These are phyloP conservation scores for Drosophila repleta DNA, from an alignment of 1,140 invertebrate species.

Conservation along the genomic window DNA sequence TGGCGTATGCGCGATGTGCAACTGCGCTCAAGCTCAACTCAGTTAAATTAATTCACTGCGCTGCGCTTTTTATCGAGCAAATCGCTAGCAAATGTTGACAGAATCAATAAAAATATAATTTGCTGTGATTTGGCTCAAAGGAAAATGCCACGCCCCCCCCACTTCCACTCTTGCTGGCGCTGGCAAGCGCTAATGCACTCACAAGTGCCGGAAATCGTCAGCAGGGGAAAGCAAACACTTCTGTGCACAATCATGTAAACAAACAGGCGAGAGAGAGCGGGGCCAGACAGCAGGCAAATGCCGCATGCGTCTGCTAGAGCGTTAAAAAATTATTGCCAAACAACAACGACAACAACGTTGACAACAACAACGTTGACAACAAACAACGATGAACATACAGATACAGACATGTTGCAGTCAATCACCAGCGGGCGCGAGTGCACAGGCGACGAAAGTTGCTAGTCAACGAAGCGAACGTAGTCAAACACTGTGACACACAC, in stretches of 20 bases:
- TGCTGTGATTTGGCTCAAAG: constrained; percentile 77
- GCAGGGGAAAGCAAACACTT: constrained; percentile 46
- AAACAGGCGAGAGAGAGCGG: constrained; percentile 43
- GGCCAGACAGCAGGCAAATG: constrained; percentile 50
- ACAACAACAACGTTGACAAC: constrained; percentile 18
- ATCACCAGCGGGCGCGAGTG: constrained; percentile 59
- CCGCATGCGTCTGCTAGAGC: constrained; percentile 56
- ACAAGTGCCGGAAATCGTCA: constrained; percentile 16
- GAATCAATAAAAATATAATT: constrained; percentile 80
- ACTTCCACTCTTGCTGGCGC: background rate
- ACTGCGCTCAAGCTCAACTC: constrained; percentile 25
- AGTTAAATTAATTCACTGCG: constrained; percentile 75
- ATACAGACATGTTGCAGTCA: constrained; percentile 74
- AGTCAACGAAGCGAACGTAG: constrained; percentile 75
- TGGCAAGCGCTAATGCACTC: constrained; percentile 53
- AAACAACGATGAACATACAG: constrained; percentile 23
- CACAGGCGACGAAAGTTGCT: constrained; percentile 73
- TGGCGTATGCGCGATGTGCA: constrained; percentile 69
- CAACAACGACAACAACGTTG: constrained; percentile 24
- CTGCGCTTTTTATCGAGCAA: constrained; percentile 63
- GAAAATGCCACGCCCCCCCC: constrained; percentile 42
- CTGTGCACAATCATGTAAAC: constrained; percentile 77
- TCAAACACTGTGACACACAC: constrained; percentile 68
- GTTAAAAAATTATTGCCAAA: constrained; percentile 63
- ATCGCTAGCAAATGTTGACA: constrained; percentile 74